phyloP scores from a whole-genome alignment of 1,140 invertebrate genomes.

The Battus philenor region DNA sequence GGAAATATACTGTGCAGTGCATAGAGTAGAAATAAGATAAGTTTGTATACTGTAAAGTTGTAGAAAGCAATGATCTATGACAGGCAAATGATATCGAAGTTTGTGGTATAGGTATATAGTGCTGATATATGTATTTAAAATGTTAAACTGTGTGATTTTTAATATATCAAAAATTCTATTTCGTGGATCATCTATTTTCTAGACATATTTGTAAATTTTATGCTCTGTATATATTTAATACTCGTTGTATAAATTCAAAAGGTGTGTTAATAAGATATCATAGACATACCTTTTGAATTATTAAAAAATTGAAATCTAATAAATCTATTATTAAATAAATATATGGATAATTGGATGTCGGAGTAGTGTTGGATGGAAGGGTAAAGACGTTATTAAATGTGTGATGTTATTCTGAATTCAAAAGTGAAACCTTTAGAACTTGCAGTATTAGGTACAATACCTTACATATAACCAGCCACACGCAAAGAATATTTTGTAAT shows the following conservation, averaged over 20 bases:
- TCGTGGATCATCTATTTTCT: no score
- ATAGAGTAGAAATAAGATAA: slow-evolving; percentile 59
- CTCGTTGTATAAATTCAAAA: slow-evolving; percentile 7
- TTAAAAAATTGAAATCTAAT: no score
- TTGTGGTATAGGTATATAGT: slow-evolving; percentile 38
- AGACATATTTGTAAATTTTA: no score
- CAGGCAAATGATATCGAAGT: slow-evolving; percentile 43
- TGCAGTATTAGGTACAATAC: slow-evolving; percentile 77
- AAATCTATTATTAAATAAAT: no score
- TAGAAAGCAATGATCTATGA: slow-evolving; percentile 53
- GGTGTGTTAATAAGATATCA: slow-evolving; percentile 2
- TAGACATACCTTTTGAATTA: no score
- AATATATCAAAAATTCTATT: no score
- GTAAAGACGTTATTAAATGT: slow-evolving; percentile 60
- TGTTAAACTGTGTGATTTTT: no score
- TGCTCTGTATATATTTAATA: no score
- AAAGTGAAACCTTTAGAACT: slow-evolving; percentile 63
- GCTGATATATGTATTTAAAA: slow-evolving; percentile 17
- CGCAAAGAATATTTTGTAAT: slow-evolving; percentile 86
- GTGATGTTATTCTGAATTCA: slow-evolving; percentile 61
- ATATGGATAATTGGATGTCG: no score
- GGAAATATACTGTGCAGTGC: slow-evolving; percentile 66
- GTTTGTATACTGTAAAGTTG: slow-evolving; percentile 26
- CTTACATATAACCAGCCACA: slow-evolving; percentile 88
- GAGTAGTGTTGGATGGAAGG: slow-evolving; percentile 39